phyloP scores from a whole-genome alignment of 2,113 vertebrate genomes.

The Psephotus haematonotus region DNA sequence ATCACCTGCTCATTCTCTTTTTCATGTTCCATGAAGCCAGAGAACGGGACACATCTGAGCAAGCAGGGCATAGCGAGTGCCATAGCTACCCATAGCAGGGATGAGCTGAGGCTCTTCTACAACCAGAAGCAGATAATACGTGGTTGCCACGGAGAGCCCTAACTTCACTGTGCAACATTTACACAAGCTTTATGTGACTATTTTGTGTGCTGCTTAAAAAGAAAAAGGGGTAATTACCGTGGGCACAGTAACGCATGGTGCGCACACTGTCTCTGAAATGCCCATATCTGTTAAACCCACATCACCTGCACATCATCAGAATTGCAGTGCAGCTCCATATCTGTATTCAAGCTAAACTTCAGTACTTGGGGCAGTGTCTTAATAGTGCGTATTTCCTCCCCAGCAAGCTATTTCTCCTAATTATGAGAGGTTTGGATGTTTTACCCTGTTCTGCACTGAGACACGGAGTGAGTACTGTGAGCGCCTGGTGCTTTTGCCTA shows the following conservation, averaged over 20 bases:
- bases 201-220: slow-evolving; percentile 42
- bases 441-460: background rate
- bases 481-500: background rate
- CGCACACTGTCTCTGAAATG: background rate
- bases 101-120: background rate
- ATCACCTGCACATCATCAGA: background rate
- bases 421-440: rapidly evolving
- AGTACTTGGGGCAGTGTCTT: background rate
- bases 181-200: slow-evolving; percentile 11
- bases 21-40: background rate
- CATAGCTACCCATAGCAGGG: rapidly evolving
- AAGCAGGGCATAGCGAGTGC: rapidly evolving
- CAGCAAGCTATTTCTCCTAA: background rate
- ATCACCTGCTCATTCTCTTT: background rate
- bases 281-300: background rate
- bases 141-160: background rate
- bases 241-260: background rate
- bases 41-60: background rate
- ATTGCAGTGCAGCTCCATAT: background rate
- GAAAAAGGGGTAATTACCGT: slow-evolving; percentile 19
- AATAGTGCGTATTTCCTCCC: rapidly evolving
- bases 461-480: rapidly evolving
- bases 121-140: background rate
- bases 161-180: background rate
- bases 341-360: background rate